Conservation (phyloP, 2,797 vertebrate species). For the Microchirus variegatus region DNA sequence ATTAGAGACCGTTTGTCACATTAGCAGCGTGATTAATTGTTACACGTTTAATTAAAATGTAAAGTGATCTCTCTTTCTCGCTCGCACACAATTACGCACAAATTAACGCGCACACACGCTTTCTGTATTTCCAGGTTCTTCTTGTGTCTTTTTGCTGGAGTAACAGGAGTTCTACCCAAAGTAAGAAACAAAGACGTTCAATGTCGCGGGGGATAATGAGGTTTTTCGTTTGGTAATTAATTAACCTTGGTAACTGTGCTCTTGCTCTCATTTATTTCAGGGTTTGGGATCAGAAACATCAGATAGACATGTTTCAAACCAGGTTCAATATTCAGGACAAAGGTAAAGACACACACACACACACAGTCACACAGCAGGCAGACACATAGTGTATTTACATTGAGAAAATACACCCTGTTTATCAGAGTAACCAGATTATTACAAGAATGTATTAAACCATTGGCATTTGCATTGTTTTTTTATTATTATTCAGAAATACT, state of each 20-base stretch:
- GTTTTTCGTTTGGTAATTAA: neutral
- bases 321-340: constrained; percentile 87
- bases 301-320: constrained; percentile 70
- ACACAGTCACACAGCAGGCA: neutral
- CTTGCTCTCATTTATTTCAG: constrained; percentile 68
- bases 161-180: constrained; percentile 86
- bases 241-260: neutral
- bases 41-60: constrained; percentile 14
- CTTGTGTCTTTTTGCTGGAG: constrained; percentile 92
- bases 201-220: neutral
- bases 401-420: neutral
- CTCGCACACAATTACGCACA: neutral
- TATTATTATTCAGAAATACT: no score
- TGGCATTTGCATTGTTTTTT: no score
- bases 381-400: neutral
- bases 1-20: constrained; percentile 30
- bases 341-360: constrained; percentile 79
- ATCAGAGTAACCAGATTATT: no score
- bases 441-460: no score
- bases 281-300: constrained; percentile 83
- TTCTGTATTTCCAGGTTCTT: constrained; percentile 86
- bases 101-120: neutral
- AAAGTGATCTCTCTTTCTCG: neutral
- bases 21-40: constrained; percentile 16
- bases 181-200: constrained; percentile 66